Conservation (phyloP, 2,888 invertebrate species). For the Drosophila sordidula region DNA sequence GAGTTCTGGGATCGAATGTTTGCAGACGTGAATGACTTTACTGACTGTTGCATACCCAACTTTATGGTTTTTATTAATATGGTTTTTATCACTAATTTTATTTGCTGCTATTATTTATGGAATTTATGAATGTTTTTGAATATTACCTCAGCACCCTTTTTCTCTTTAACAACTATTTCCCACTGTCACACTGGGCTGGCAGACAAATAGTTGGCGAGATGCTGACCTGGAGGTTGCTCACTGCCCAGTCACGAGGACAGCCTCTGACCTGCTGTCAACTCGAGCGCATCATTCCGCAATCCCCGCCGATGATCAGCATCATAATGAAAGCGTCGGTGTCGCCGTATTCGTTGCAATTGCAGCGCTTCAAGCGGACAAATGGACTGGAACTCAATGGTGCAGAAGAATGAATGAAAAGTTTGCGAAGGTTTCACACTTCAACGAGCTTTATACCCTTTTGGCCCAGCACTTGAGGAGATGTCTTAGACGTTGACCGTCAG, state of each 20-base stretch:
- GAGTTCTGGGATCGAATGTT: too few relatives aligned
- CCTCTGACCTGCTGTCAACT: slow-evolving; percentile 41
- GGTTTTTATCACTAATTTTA: too few relatives aligned
- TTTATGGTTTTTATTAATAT: too few relatives aligned
- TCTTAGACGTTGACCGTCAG: slow-evolving; percentile 23
- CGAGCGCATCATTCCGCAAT: slow-evolving; percentile 34
- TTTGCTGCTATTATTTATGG: too few relatives aligned
- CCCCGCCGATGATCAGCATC: slow-evolving; percentile 20
- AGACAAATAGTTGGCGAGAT: slow-evolving; percentile 50
- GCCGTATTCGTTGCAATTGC: slow-evolving; percentile 17
- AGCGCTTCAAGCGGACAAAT: not conserved
- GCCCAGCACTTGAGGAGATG: slow-evolving; percentile 23
- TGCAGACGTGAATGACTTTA: too few relatives aligned
- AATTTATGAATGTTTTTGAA: too few relatives aligned
- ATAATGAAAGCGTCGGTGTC: slow-evolving; percentile 23
- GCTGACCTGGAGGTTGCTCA: slow-evolving; percentile 37
- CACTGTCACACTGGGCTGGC: not conserved
- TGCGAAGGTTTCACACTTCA: slow-evolving; percentile 36
- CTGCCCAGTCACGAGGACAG: slow-evolving; percentile 44
- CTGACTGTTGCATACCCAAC: too few relatives aligned
- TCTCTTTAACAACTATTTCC: not conserved
- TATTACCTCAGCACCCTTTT: too few relatives aligned
- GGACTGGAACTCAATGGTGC: not conserved
- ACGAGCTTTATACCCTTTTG: slow-evolving; percentile 5
- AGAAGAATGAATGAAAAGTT: slow-evolving; percentile 15